phyloP scores from a whole-genome alignment of 2,113 vertebrate species.

The Microtus richardsoni region DNA sequence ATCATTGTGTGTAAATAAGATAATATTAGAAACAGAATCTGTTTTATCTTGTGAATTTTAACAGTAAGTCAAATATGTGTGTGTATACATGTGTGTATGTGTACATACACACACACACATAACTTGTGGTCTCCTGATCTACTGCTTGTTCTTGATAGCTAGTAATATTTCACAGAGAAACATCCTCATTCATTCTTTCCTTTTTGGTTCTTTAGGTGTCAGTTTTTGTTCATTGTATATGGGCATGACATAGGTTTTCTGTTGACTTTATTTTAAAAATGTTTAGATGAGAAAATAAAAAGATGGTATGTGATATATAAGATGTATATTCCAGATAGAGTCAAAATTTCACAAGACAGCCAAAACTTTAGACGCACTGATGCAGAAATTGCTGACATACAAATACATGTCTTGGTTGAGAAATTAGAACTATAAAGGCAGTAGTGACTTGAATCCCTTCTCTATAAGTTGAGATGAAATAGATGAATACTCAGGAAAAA shows the following conservation, averaged over 20 bases:
- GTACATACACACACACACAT: not conserved
- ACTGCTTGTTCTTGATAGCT: not conserved
- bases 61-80: not conserved
- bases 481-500: not conserved
- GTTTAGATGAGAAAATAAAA: not conserved
- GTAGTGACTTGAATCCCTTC: not conserved
- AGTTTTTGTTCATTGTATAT: not conserved
- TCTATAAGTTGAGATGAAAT: not conserved
- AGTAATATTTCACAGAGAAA: not conserved
- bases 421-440: not conserved
- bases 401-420: not conserved
- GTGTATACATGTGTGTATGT: too few species aligned
- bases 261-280: not conserved
- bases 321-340: not conserved
- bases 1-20: not conserved
- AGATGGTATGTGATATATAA: not conserved
- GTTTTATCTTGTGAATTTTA: slow-evolving; percentile 1
- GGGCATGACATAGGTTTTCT: not conserved
- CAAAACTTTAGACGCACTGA: not conserved
- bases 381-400: not conserved
- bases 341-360: not conserved
- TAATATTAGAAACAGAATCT: not conserved
- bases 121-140: not conserved
- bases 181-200: not conserved
- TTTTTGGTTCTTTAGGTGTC: not conserved